Conservation (phyloP, 1,140 invertebrate species). For the Thalassaphorura encarpata region DNA sequence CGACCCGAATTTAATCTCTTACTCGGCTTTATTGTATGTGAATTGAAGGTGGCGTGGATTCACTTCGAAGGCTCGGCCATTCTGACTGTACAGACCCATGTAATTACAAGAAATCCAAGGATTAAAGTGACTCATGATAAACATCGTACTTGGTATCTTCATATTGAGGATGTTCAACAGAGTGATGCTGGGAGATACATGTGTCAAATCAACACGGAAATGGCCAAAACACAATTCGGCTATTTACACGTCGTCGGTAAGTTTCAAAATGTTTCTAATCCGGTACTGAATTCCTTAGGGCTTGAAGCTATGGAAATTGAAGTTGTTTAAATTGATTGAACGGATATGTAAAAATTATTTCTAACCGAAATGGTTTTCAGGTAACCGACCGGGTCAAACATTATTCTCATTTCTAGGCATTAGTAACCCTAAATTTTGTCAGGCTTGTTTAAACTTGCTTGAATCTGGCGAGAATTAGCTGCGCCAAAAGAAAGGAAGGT, state of each 20-base stretch:
- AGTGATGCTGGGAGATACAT: slow-evolving; percentile 85
- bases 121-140: slow-evolving; percentile 79
- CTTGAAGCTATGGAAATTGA: background rate
- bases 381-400: no score
- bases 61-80: slow-evolving; percentile 89
- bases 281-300: background rate
- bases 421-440: no score
- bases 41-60: slow-evolving; percentile 48
- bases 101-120: slow-evolving; percentile 81
- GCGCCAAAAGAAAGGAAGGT: no score
- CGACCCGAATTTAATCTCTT: no score
- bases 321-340: background rate
- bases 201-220: slow-evolving; percentile 93
- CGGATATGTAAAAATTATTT: no score
- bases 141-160: slow-evolving; percentile 67
- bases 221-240: slow-evolving; percentile 81
- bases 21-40: no score
- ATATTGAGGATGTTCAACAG: slow-evolving; percentile 80
- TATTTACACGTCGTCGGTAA: slow-evolving; percentile 88
- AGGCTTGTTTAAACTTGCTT: no score
- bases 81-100: slow-evolving; percentile 80
- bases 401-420: no score
- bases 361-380: no score
- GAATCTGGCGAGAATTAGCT: no score
- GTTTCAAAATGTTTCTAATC: no score